phyloP scores from a whole-genome alignment of 2,888 invertebrate species.

The Candidula unifasciata region DNA sequence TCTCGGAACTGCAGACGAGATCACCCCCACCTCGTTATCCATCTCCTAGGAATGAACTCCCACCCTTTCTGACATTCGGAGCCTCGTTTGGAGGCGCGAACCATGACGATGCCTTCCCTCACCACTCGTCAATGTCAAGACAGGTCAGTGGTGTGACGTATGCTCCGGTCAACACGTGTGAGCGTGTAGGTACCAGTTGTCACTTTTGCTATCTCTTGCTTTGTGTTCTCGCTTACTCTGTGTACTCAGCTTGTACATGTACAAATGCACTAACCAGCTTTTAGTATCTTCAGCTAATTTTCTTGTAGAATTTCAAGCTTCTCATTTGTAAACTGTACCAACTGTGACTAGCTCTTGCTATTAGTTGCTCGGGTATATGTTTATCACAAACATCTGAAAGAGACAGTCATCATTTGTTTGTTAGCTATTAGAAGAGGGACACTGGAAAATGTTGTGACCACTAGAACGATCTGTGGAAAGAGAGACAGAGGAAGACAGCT shows the following conservation, averaged over 20 bases:
- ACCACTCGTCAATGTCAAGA: constrained; percentile 25
- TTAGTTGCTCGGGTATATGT: neutral
- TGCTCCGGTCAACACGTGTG: constrained; percentile 47
- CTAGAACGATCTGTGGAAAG: no score
- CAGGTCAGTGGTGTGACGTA: constrained; percentile 53
- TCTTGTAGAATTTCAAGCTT: no score
- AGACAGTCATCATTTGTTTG: no score
- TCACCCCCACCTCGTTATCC: constrained; percentile 11
- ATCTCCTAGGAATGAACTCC: constrained; percentile 13
- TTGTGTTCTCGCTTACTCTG: neutral
- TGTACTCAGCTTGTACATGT: neutral
- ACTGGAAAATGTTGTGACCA: no score
- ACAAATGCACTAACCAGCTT: no score
- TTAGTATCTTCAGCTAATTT: no score
- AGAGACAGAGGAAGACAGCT: no score
- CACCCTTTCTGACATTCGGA: constrained; percentile 28
- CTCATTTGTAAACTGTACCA: no score
- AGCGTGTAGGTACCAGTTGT: constrained; percentile 50
- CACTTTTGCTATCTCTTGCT: neutral
- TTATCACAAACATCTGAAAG: no score
- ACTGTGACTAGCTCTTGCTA: no score
- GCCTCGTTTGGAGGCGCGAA: constrained; percentile 16
- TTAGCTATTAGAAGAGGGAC: no score
- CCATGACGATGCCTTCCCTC: constrained; percentile 37
- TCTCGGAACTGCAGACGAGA: constrained; percentile 45